Percentiles rank a stretch among this genome's conserved stretches.
Conservation (phyloP, 2,797 vertebrate genomes). For the Hypotaenidia philippensis region DNA sequence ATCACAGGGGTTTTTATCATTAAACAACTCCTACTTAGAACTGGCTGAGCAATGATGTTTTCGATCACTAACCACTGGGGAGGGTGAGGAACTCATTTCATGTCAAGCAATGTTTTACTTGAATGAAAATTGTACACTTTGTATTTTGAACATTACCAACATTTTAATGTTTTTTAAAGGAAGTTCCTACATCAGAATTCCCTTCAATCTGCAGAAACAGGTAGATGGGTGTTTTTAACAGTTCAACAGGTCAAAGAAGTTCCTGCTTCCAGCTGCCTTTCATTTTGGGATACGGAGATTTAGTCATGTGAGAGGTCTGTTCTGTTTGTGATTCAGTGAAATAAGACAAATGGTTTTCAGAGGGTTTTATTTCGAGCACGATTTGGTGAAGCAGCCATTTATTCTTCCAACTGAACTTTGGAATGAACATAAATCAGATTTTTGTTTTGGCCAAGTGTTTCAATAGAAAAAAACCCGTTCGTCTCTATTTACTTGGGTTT, state of each 20-base stretch:
- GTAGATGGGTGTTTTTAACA: not conserved
- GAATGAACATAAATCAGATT: not conserved
- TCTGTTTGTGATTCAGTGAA: not conserved
- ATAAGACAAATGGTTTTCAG: not conserved
- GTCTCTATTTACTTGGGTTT: not conserved
- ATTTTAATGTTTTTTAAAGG: not conserved
- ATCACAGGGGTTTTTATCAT: not conserved
- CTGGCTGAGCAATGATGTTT: not conserved
- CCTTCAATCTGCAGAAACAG: not conserved
- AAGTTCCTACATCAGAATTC: not conserved
- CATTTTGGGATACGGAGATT: not conserved
- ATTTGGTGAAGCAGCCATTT: not conserved
- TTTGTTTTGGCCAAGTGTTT: not conserved
- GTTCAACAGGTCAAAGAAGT: not conserved
- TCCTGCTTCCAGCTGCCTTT: not conserved
- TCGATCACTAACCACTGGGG: not conserved
- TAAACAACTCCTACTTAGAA: not conserved
- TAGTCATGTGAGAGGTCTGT: not conserved
- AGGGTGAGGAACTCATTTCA: not conserved
- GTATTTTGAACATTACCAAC: not conserved
- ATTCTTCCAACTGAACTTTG: not conserved
- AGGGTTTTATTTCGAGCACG: not conserved
- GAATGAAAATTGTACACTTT: not conserved
- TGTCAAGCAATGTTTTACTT: not conserved
- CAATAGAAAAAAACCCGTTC: not conserved